Evolutionary conservation across 2,888 invertebrate genomes (phyloP).

Genomic region (Lycia hirtaria): DNA sequence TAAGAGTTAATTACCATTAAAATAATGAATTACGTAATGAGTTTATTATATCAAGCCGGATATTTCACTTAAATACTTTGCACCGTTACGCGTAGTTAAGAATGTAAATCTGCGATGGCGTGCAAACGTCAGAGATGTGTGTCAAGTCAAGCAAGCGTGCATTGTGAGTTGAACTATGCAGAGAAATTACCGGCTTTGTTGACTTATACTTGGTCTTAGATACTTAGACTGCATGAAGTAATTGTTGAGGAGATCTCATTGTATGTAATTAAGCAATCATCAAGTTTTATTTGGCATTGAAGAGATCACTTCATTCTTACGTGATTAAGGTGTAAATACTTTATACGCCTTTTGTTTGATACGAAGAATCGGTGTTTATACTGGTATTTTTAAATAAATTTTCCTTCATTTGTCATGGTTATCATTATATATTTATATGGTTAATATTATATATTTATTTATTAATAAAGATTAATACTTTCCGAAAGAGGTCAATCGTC

Average conservation of each 20-base stretch:
- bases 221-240: slow-evolving; percentile 7
- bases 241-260: neutral
- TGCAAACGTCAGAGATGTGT: slow-evolving; percentile 36
- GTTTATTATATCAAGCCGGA: slow-evolving; percentile 28
- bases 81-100: slow-evolving; percentile 30
- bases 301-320: neutral
- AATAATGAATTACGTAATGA: slow-evolving; percentile 12
- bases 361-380: too few relatives aligned
- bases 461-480: too few relatives aligned
- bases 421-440: too few relatives aligned
- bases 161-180: slow-evolving; percentile 37
- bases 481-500: too few relatives aligned
- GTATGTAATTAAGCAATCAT: neutral
- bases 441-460: too few relatives aligned
- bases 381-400: too few relatives aligned
- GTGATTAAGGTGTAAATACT: neutral
- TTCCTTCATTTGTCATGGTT: too few relatives aligned
- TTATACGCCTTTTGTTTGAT: too few relatives aligned
- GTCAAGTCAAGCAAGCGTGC: slow-evolving; percentile 46
- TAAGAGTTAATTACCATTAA: slow-evolving; percentile 26
- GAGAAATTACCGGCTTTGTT: slow-evolving; percentile 46
- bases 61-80: slow-evolving; percentile 32
- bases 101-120: slow-evolving; percentile 26
- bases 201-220: slow-evolving; percentile 23
- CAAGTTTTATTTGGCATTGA: neutral